Evolutionary conservation across 2,888 invertebrate genomes (phyloP).

Genomic region (Synergus japonicus): DNA sequence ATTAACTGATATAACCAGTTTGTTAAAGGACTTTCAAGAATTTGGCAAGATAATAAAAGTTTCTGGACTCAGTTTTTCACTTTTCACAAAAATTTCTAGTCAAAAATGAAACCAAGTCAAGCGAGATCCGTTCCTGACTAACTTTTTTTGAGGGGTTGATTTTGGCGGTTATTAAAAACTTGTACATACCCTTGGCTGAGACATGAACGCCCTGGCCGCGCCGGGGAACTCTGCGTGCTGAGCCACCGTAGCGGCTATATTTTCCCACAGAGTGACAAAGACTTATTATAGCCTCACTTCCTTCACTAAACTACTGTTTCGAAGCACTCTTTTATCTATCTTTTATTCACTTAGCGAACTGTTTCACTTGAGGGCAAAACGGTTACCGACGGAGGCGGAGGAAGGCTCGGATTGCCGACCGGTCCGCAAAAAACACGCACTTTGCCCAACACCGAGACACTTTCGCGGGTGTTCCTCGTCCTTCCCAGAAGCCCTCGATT

Average conservation of each 20-base stretch:
- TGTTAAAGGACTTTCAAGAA: no score
- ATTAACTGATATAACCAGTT: no score
- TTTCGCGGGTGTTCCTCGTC: slow-evolving; percentile 48
- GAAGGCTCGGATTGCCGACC: slow-evolving; percentile 14
- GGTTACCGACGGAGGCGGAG: slow-evolving; percentile 15
- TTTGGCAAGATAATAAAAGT: no score
- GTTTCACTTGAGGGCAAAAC: slow-evolving; percentile 27
- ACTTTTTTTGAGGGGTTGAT: slow-evolving; percentile 3
- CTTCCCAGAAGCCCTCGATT: slow-evolving; percentile 51
- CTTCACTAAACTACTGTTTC: slow-evolving; percentile 5
- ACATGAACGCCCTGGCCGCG: slow-evolving; percentile 90
- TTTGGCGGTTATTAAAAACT: background rate
- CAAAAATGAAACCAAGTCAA: no score
- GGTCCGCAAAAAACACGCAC: slow-evolving; percentile 22
- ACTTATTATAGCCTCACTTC: slow-evolving; percentile 45
- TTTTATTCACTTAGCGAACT: slow-evolving; percentile 30
- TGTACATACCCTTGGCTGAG: slow-evolving; percentile 92
- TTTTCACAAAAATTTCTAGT: no score
- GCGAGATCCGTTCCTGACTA: background rate
- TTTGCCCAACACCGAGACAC: slow-evolving; percentile 44
- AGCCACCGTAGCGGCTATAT: slow-evolving; percentile 79
- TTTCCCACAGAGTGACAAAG: slow-evolving; percentile 74
- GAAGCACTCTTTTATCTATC: slow-evolving; percentile 25
- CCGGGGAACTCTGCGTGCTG: slow-evolving; percentile 80
- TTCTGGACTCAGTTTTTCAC: no score